These are phyloP conservation scores for Calidris pugnax DNA, from an alignment of 2,113 vertebrate species.

Conservation along the genomic window DNA sequence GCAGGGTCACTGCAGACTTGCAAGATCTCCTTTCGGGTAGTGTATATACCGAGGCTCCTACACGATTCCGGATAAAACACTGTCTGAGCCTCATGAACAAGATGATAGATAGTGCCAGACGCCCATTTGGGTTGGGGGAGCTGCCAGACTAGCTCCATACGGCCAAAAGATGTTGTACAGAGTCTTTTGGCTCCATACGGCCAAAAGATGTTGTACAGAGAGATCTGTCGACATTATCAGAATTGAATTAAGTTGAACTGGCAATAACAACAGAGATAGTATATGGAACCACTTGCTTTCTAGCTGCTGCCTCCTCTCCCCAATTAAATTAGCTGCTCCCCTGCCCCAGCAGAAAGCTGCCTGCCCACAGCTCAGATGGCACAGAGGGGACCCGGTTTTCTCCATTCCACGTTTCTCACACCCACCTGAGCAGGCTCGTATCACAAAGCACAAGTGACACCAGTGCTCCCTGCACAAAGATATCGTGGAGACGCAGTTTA, in stretches of 20 bases:
- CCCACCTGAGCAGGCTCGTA: background rate
- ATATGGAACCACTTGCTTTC: background rate
- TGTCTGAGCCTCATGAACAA: background rate
- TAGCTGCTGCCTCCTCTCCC: background rate
- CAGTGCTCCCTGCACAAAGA: background rate
- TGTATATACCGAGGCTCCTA: background rate
- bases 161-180: slow-evolving; percentile 22
- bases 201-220: slow-evolving; percentile 33
- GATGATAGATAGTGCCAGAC: slow-evolving; percentile 42
- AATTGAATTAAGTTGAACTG: slow-evolving; percentile 44
- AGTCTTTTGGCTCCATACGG: background rate
- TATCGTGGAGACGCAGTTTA: background rate
- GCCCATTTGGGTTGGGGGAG: background rate
- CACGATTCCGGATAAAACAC: background rate
- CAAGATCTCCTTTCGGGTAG: background rate
- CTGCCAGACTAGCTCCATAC: slow-evolving; percentile 34
- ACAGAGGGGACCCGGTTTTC: background rate
- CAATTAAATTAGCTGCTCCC: background rate
- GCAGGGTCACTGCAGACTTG: background rate
- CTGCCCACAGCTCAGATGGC: background rate
- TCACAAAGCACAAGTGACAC: background rate
- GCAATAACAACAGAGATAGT: slow-evolving; percentile 11
- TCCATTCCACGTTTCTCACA: background rate
- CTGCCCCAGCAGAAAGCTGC: background rate
- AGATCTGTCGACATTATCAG: slow-evolving; percentile 17